Base-by-base conservation (phyloP, 2,888 invertebrate genomes). In the Laothoe populi region DNA sequence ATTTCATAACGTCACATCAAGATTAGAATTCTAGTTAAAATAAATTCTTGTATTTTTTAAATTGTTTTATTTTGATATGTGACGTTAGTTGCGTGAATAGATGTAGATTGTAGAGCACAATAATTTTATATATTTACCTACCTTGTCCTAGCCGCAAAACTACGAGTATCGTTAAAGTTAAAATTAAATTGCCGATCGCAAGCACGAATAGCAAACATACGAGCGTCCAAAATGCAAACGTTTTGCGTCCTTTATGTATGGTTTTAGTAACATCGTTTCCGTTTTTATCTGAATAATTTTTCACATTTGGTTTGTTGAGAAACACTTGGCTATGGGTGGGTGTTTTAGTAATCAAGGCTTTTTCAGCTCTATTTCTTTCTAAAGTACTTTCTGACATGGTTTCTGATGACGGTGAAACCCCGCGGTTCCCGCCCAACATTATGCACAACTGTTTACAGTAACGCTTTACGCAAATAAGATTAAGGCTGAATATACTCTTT, bases 151-250 rank as follows among this genome's bases (percentile, higher is more conserved):
- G 93, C 63, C 96, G 93, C 48, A 98, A 83, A 0, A 98, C 97
- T 7, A 96, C 96, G 63, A 97, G 94, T 60, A 98, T 96, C 0
- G 96, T 96, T 45, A 97, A 94, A 0, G 97, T 98, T 2, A 98
- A 87, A 44, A 97, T 88, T 59, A 97, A 92, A 88, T 98, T 97
- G 11, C 96, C 97, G 46, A 97, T 93, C 0, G 96, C 96, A 21
- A 98, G 84, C 7, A 96, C 85, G 61, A 96, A 94, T 7, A 97
- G 83, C 42, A 96, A 86, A 53, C 94, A 93, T 38, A 97, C 95
- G 11, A 97, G 89, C 0, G 95, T 95, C 97, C 97, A 97, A 77
- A 98, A 96, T 0, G 95, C 95, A 72, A 96, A 95, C 0, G 95
- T 95, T 81, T 94, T 94, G 38, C 95, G 82, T 11, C 94, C 94